phyloP scores from a whole-genome alignment of 2,888 invertebrate genomes.

The Meteorus cinctellus region DNA sequence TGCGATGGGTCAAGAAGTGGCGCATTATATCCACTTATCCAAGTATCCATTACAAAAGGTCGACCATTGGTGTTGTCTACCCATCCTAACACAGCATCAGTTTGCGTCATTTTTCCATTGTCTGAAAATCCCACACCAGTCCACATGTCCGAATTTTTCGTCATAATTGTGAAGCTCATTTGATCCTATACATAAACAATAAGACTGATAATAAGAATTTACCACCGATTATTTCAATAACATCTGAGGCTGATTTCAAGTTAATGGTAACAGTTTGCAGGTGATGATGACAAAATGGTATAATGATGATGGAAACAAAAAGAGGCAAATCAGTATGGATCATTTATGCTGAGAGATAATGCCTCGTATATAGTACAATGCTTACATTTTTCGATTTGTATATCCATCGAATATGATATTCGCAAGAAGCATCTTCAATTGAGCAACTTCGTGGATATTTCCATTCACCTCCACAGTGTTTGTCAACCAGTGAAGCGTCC shows the following conservation, averaged over 20 bases:
- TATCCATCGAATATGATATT: constrained; percentile 88
- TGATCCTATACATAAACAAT: constrained; percentile 76
- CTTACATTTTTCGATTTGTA: constrained; percentile 74
- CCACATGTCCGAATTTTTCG: constrained; percentile 87
- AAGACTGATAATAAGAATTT: too few species aligned
- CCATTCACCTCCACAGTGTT: constrained; percentile 86
- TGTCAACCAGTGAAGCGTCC: constrained; percentile 66
- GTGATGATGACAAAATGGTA: neutral
- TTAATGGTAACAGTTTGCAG: neutral
- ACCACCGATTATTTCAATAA: too few species aligned
- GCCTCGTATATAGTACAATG: neutral
- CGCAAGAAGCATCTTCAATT: constrained; percentile 80
- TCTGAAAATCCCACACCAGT: constrained; percentile 93
- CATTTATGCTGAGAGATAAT: neutral
- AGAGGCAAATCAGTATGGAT: neutral
- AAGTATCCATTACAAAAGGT: constrained; percentile 91
- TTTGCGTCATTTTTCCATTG: constrained; percentile 89
- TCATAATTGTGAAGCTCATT: constrained; percentile 86
- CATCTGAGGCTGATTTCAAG: too few species aligned
- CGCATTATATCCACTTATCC: constrained; percentile 86
- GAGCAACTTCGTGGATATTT: constrained; percentile 83
- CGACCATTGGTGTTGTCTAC: constrained; percentile 85
- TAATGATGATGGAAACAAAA: neutral
- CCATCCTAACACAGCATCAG: constrained; percentile 92
- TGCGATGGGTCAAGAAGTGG: constrained; percentile 84